Base-by-base conservation (phyloP, 2,888 invertebrate genomes). In the Eulithis prunata region DNA sequence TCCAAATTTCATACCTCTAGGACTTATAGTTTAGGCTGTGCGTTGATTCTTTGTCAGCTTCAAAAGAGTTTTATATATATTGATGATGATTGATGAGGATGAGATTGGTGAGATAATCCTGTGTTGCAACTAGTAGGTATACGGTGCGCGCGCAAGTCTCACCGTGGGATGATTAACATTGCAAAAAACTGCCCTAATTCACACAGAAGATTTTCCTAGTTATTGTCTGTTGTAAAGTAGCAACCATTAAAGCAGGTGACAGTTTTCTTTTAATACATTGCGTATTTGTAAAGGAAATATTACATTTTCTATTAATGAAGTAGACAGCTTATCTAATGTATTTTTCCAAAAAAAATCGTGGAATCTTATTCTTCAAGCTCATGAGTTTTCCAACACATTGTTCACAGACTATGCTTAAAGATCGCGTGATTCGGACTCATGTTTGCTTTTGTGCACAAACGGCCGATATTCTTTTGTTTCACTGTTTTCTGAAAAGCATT, bases 151-250 rank as follows among this genome's bases (percentile, higher is more conserved):
- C 51, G 55, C 53, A 56, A 55, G 52, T 70, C 62, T 66, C 66
- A 36, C 56, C 47, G 49, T 47, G 63, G 28, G 61, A 69, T 55
- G 41, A 54, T 32, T 36, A n/a, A 55, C 49, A 49, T 71, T 75
- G 75, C 79, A 90, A 90, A 49, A 86, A 88, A 87, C 71, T 83
- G 89, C 69, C 78, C 89, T 71, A 86, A 79, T 91, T 91, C 91
- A 75, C 91, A 90, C 73, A 74, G 68, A 63, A 73, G 76, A 68
- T 85, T 89, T 90, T 90, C 90, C 90, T 85, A 75, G 76, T 83
- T 82, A 91, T 90, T 91, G 88, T 90, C 55, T 66, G 12, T 2
- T 36, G 10, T 41, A 11, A 41, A 62, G 28, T 32, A 28, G 32
- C 13, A 28, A 56, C 36, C 51, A 51, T 14, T 46, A 21, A 21